phyloP scores from a whole-genome alignment of 2,888 invertebrate genomes.

The Celastrina argiolus region DNA sequence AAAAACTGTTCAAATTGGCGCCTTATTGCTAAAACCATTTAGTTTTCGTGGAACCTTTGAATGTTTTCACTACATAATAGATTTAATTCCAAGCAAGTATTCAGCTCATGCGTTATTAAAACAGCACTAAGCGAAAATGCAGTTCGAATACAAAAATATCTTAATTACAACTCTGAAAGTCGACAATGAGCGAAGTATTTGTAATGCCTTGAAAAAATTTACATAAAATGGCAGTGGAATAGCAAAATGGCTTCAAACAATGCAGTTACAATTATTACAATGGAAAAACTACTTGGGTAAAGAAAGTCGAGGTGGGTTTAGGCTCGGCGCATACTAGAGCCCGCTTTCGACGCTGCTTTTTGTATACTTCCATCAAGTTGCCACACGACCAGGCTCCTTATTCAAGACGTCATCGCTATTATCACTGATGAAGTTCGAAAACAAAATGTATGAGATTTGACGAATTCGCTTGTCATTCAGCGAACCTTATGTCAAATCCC shows the following conservation, averaged over 20 bases:
- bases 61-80: too few species aligned
- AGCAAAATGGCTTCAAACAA: neutral
- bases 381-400: too few species aligned
- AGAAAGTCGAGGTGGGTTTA: neutral
- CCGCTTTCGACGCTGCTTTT: neutral
- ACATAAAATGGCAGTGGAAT: constrained; percentile 6
- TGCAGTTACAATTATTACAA: constrained; percentile 3
- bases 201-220: constrained; percentile 3
- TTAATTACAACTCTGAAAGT: constrained; percentile 13
- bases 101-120: constrained; percentile 25
- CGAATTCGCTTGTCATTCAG: too few species aligned
- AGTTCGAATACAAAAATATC: neutral
- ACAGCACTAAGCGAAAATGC: neutral
- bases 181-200: constrained; percentile 8
- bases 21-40: too few species aligned
- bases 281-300: neutral
- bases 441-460: too few species aligned
- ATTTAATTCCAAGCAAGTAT: too few species aligned
- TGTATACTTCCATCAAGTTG: too few species aligned
- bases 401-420: too few species aligned
- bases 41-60: too few species aligned
- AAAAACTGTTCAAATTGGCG: too few species aligned
- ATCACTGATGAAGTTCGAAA: too few species aligned
- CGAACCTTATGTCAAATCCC: too few species aligned
- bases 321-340: neutral